Evolutionary conservation across 2,797 vertebrate genomes (phyloP).

Genomic region (Eurystomus glaucurus): DNA sequence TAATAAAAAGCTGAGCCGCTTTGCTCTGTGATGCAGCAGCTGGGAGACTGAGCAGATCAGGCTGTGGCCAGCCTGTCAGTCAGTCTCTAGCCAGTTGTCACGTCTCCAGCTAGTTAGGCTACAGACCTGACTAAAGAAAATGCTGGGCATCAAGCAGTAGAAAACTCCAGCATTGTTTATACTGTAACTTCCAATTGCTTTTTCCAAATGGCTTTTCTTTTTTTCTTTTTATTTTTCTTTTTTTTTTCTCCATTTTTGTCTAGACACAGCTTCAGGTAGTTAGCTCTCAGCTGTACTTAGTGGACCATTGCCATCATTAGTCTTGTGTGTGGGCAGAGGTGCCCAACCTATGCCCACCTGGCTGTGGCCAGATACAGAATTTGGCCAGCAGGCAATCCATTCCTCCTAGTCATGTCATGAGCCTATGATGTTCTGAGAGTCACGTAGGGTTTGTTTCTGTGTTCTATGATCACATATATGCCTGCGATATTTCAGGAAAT

Average conservation of each 20-base stretch:
- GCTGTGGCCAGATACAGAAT: neutral
- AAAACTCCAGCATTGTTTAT: neutral
- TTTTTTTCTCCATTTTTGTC: neutral
- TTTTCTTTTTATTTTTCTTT: neutral
- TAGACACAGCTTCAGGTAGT: neutral
- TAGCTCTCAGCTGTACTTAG: neutral
- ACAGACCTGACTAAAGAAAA: neutral
- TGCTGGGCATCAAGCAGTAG: neutral
- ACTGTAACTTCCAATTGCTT: neutral
- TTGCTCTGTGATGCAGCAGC: neutral
- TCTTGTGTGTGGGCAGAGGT: neutral
- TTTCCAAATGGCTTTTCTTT: neutral
- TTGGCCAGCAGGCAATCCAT: neutral
- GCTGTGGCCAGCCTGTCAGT: neutral
- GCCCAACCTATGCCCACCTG: neutral
- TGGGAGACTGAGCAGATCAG: neutral
- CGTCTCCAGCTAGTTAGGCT: neutral
- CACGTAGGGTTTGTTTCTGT: neutral
- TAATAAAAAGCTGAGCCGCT: neutral
- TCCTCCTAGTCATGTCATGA: neutral
- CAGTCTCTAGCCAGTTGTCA: neutral
- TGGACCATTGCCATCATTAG: neutral
- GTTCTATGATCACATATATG: neutral
- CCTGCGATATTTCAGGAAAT: neutral
- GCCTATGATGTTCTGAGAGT: neutral